Percentiles rank a stretch among this genome's conserved stretches.
Evolutionary conservation across 2,113 vertebrate species (phyloP).

Genomic region (Rissa tridactyla): DNA sequence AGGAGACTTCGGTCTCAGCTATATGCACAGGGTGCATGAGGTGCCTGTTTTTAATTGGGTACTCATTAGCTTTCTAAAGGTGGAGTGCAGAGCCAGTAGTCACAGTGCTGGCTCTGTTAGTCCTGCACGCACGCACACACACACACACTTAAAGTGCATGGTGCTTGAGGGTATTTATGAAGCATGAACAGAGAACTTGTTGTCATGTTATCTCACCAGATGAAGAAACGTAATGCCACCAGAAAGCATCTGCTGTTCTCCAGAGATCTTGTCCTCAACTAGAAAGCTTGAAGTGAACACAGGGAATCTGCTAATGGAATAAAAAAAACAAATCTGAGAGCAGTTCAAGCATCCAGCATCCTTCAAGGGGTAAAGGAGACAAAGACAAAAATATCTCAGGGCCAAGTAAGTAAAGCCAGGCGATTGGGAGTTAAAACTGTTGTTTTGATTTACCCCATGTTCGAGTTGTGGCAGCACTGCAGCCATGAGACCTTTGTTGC

Average conservation of each 20-base stretch:
- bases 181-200: neutral
- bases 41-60: neutral
- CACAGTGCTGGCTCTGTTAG: neutral
- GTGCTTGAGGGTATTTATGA: neutral
- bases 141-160: accelerated
- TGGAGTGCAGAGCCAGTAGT: neutral
- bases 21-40: neutral
- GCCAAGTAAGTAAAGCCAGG: neutral
- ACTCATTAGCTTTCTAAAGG: neutral
- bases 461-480: neutral
- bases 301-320: neutral
- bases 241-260: neutral
- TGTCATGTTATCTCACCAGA: neutral
- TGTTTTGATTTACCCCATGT: accelerated
- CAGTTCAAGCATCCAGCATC: no score
- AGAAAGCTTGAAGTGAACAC: neutral
- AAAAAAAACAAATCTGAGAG: neutral
- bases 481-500: neutral
- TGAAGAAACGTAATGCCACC: neutral
- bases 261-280: neutral
- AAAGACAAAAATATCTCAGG: neutral
- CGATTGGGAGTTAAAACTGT: neutral
- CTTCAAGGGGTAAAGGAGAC: neutral
- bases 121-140: neutral
- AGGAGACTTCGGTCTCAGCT: neutral